Conservation (phyloP, 2,113 vertebrate species). For the Tyto alba region DNA sequence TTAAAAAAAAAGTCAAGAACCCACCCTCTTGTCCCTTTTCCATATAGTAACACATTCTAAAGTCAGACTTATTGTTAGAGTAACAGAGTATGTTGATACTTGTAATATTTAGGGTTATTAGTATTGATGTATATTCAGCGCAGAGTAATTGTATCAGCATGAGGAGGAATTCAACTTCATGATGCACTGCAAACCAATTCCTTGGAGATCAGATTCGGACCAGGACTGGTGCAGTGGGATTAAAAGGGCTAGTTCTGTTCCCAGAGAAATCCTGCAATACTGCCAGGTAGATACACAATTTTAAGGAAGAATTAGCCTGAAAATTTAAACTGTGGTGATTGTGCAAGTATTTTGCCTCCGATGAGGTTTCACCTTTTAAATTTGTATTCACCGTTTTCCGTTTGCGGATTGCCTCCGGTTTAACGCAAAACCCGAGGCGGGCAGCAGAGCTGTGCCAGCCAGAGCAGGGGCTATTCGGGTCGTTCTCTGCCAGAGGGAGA, state of each 20-base stretch:
- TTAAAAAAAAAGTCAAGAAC: background rate
- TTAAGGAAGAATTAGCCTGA: background rate
- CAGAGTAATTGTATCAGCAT: background rate
- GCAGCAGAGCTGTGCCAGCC: rapidly evolving
- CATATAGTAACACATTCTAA: background rate
- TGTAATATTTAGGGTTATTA: background rate
- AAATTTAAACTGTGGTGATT: background rate
- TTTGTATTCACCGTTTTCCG: background rate
- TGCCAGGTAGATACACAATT: rapidly evolving
- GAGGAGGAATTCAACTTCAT: background rate
- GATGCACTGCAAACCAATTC: background rate
- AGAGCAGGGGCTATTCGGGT: no score
- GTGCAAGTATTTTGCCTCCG: background rate
- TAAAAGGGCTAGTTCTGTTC: background rate
- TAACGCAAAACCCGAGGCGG: rapidly evolving
- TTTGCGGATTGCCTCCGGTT: rapidly evolving
- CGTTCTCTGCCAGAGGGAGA: rapidly evolving
- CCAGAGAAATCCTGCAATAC: background rate
- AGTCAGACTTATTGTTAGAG: background rate
- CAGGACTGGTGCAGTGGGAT: no score
- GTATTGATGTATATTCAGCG: background rate
- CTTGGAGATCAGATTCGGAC: background rate
- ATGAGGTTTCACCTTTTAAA: background rate
- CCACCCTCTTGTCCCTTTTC: background rate
- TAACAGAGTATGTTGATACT: background rate